Evolutionary conservation across 2,113 vertebrate genomes (phyloP), one percentile per base, ranked within the genome.

Genomic region (Solenodon paradoxus): DNA sequence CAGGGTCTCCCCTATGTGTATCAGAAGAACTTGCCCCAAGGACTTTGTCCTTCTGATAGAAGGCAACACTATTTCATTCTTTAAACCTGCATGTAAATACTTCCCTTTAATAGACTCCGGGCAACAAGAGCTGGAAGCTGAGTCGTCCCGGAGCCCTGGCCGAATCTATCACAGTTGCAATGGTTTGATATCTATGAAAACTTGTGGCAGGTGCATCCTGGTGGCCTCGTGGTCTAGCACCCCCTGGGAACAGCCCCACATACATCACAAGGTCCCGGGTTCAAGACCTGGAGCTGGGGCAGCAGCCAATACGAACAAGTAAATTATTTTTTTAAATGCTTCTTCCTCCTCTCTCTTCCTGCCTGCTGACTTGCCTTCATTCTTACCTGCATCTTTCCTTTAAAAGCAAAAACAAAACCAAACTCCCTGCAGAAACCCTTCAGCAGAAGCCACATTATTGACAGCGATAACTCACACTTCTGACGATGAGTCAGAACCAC

Each of bases 201-300:
- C 66, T 11, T 42, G 95, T 96, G 79, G 78, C 77, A 97, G 96
- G 81, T 95, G 89, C 93, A 92, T 78, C 61, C 63, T 94, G 40
- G 74, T n/a, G n/a, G n/a, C n/a, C n/a, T n/a, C n/a, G n/a, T n/a
- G n/a, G n/a, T n/a, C n/a, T n/a, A n/a, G n/a, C n/a, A n/a, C n/a
- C n/a, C n/a, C n/a, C n/a, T n/a, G n/a, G n/a, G n/a, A n/a, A n/a
- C n/a, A n/a, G n/a, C n/a, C n/a, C n/a, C n/a, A n/a, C n/a, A n/a
- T n/a, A n/a, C n/a, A n/a, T n/a, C n/a, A n/a, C n/a, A n/a, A n/a
- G n/a, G n/a, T n/a, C n/a, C n/a, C n/a, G n/a, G n/a, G n/a, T n/a
- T n/a, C n/a, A n/a, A n/a, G n/a, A n/a, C n/a, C n/a, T n/a, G n/a
- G n/a, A n/a, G n/a, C n/a, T n/a, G n/a, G n/a, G n/a, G n/a, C n/a